Evolutionary conservation across 92 coral and sea anemone genomes (phyloP), one percentile per base, ranked within the genome.

Genomic region (Parazoanthus darwini): DNA sequence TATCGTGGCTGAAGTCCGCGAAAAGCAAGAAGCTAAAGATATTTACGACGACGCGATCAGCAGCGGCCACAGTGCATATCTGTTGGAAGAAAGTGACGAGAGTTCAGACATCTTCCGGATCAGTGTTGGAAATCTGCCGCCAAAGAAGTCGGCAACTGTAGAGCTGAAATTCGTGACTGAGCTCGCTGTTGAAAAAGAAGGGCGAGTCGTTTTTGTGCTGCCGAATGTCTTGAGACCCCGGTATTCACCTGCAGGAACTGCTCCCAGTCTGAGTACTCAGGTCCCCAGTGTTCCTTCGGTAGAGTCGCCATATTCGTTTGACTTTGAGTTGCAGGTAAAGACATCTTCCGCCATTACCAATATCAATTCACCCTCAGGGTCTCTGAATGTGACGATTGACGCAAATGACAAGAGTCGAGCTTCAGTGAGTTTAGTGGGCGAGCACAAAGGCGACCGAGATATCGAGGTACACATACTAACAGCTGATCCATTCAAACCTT

Each of bases 151-250:
- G 29, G 98, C 98, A 37, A 85, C 90, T 20, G 88, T 96, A 13
- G 91, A 93, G 77, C 91, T 96, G 22, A 92, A 90, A 3, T 94
- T 96, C 79, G 98, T 96, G 48, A 91, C 96, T 42, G 96, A 93
- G 56, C 93, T 96, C n/a, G 93, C 88, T 5, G 95, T 96, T 9
- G 94, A 93, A 80, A 75, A 91, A 39, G 98, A 93, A 82, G 98
- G 98, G 7, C 92, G 91, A 78, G 92, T 96, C 14, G 91, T 92
- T 48, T 96, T 96, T 88, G 91, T 93, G 42, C 88, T 96, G 63
- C 98, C 98, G 3, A 91, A 97, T 26, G 98, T 94, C 8, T 81
- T 96, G 50, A 94, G 95, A 59, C 98, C 98, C 73, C 92, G 98
- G 77, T 94, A 92, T 87, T 72, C 95, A 1, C 98, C 97, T 4